These are phyloP conservation scores for Atrina japonica DNA, from an alignment of 2,888 invertebrate genomes.

Conservation along the genomic window DNA sequence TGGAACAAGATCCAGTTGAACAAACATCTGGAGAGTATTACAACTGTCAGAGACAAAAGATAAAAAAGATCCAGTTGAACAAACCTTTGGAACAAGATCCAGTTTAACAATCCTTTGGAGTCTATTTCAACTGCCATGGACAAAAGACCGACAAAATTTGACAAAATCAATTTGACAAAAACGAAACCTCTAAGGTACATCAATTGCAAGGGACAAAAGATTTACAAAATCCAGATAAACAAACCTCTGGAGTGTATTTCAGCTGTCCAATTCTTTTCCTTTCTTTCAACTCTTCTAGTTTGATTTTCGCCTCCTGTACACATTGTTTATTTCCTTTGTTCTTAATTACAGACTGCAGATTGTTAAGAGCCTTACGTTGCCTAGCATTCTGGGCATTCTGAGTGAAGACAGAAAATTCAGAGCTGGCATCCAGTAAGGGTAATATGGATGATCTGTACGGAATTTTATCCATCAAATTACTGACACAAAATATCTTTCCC, in stretches of 20 bases:
- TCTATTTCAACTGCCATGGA: too few relatives aligned
- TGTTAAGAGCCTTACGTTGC: slow-evolving; percentile 55
- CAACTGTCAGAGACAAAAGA: too few relatives aligned
- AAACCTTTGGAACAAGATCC: too few relatives aligned
- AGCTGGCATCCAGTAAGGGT: slow-evolving; percentile 52
- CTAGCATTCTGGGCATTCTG: slow-evolving; percentile 50
- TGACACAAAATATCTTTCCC: slow-evolving; percentile 55
- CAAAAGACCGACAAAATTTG: too few relatives aligned
- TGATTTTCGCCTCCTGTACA: slow-evolving; percentile 2
- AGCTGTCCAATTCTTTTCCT: neutral
- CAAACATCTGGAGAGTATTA: too few relatives aligned
- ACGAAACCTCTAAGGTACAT: too few relatives aligned
- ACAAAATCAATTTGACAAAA: too few relatives aligned
- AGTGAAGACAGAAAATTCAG: slow-evolving; percentile 57
- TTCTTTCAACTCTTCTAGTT: slow-evolving; percentile 19
- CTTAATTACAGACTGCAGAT: slow-evolving; percentile 37
- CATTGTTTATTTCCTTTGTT: slow-evolving; percentile 12
- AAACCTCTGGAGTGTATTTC: slow-evolving; percentile 31
- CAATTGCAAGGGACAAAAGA: too few relatives aligned
- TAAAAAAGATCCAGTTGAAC: too few relatives aligned
- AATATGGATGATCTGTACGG: slow-evolving; percentile 36
- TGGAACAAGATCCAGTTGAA: too few relatives aligned
- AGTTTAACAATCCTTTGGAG: too few relatives aligned
- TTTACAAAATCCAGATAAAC: too few relatives aligned
- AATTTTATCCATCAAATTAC: slow-evolving; percentile 64